These are phyloP conservation scores for Vanessa atalanta DNA, from an alignment of 1,140 invertebrate species.

Conservation along the genomic window DNA sequence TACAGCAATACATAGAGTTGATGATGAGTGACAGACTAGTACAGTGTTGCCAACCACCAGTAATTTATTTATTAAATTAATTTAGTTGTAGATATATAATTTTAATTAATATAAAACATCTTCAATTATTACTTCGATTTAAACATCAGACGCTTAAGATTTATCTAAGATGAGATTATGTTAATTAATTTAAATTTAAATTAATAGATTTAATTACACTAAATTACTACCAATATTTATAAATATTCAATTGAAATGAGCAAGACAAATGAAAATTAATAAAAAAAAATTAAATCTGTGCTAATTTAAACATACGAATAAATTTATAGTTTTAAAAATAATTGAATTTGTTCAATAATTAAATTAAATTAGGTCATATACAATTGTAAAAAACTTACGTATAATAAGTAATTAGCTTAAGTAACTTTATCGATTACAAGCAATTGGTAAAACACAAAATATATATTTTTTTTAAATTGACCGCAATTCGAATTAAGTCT, in stretches of 20 bases:
- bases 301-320: background rate
- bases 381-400: background rate
- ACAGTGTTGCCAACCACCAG: no score
- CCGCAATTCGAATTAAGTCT: background rate
- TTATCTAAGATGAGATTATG: no score
- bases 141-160: no score
- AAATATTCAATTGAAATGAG: background rate
- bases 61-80: no score
- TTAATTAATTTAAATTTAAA: no score
- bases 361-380: background rate
- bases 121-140: no score
- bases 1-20: no score
- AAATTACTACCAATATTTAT: no score
- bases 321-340: background rate
- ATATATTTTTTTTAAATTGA: background rate
- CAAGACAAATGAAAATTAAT: background rate
- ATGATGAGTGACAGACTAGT: no score
- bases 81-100: no score
- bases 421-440: background rate
- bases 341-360: background rate
- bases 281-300: background rate
- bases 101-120: no score
- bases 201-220: no score
- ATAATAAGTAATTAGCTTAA: background rate
- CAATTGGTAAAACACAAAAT: background rate